Evolutionary conservation across 2,888 invertebrate genomes (phyloP), one percentile per base, ranked within the genome.

Genomic region (Tenthredo notha): DNA sequence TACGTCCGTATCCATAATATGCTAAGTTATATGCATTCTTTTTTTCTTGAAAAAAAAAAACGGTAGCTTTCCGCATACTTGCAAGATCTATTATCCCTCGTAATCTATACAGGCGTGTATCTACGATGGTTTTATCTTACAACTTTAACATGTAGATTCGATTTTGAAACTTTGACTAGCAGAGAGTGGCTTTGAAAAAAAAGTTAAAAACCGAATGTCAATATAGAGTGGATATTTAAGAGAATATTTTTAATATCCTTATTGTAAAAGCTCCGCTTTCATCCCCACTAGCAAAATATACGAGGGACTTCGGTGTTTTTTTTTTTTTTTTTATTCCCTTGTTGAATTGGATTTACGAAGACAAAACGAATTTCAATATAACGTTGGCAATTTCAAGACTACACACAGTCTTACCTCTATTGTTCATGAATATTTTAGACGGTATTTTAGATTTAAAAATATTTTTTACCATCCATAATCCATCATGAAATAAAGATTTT

Each of bases 21-120:
- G 74, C 74, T 74, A 74, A 74, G 43, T 74, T 74, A 74, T 74
- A 43, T 74, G 43, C 74, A 74, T 43, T 74, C 74, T n/a, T 74
- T 18, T 33, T 33, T 54, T 67, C 33, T 29, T 9, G 21, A 43
- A 10, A 43, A 43, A 43, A 43, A 33, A 33, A 33, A n/a, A n/a
- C n/a, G 37, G 43, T 74, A 43, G 74, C 25, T 74, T 10, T 67
- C 33, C 67, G 25, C 67, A 43, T 43, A 21, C 74, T 43, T 21
- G 74, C 10, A n/a, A 74, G 74, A 74, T 74, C 74, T 43, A 74
- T 74, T 74, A 67, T 33, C 33, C 43, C 5, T 40, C 43, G 25
- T 74, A 43, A 74, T 74, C 21, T 43, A 40, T 12, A 25, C 43
- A 5, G n/a, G 40, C 25, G 21, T 43, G 43, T 40, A 40, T n/a